Conservation (phyloP, 2,113 vertebrate species). For the Boulengeromyrus knoepffleri region DNA sequence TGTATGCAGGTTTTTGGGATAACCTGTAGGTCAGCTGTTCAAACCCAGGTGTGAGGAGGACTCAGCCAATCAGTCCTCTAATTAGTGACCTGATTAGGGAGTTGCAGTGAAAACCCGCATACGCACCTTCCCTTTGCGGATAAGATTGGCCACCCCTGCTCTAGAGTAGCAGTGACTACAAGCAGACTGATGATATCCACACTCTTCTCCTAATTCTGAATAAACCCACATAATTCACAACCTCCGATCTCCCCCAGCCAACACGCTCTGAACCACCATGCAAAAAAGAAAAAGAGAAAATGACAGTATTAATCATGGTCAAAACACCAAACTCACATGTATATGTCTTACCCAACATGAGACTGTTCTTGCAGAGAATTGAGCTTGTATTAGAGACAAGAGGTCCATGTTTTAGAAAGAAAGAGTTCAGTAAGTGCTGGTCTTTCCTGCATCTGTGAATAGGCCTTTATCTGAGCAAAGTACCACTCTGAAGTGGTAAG, state of each 20-base stretch:
- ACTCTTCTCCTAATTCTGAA: constrained; percentile 45
- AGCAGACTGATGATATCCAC: constrained; percentile 23
- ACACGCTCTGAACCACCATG: constrained; percentile 29
- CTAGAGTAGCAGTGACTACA: constrained; percentile 20
- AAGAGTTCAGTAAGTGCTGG: constrained; percentile 38
- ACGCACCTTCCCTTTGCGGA: too few species aligned
- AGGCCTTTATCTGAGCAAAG: constrained; percentile 65
- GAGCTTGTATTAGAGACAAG: constrained; percentile 34
- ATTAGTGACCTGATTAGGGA: too few species aligned
- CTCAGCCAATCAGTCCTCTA: too few species aligned
- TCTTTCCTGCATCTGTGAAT: constrained; percentile 53
- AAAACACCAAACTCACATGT: constrained; percentile 46
- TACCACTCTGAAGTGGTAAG: constrained; percentile 72
- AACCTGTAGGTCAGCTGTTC: too few species aligned
- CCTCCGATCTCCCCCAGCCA: constrained; percentile 14
- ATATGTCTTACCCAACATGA: constrained; percentile 31
- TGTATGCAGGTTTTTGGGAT: too few species aligned
- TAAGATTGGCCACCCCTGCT: neutral
- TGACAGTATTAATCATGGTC: constrained; percentile 24
- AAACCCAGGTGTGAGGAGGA: too few species aligned
- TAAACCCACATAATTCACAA: constrained; percentile 48
- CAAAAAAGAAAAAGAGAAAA: constrained; percentile 56
- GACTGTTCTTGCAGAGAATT: constrained; percentile 40
- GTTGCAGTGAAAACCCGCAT: too few species aligned
- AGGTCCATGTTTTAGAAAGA: constrained; percentile 47